phyloP scores from a whole-genome alignment of 2,888 invertebrate genomes.

The Melipona bicolor region DNA sequence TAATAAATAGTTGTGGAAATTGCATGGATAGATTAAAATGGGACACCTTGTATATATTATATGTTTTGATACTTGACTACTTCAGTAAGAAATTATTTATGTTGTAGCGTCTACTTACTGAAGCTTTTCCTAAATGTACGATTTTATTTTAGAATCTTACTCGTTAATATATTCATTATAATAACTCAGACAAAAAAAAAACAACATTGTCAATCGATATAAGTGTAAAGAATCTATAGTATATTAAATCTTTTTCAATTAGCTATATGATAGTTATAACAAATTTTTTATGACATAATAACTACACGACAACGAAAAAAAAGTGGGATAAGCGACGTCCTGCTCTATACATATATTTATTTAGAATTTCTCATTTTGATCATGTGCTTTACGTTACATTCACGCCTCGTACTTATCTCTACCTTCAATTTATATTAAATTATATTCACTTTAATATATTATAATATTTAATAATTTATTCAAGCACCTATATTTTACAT shows the following conservation, averaged over 20 bases:
- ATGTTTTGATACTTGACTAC: slow-evolving; percentile 64
- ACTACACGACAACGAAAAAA: slow-evolving; percentile 1
- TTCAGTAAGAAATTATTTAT: slow-evolving; percentile 51
- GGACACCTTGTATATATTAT: slow-evolving; percentile 30
- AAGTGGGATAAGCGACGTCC: neutral
- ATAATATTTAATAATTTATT: slow-evolving; percentile 35
- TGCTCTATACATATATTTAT: neutral
- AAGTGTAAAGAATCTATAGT: slow-evolving; percentile 62
- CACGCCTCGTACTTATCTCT: slow-evolving; percentile 26
- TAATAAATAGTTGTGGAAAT: no score
- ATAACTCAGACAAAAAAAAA: slow-evolving; percentile 1
- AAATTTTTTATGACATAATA: slow-evolving; percentile 41
- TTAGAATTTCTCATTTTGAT: slow-evolving; percentile 13
- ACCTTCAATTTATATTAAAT: slow-evolving; percentile 19
- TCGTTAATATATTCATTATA: neutral
- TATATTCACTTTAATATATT: slow-evolving; percentile 29
- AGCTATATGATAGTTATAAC: slow-evolving; percentile 19
- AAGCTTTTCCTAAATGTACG: slow-evolving; percentile 43
- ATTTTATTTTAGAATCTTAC: slow-evolving; percentile 40
- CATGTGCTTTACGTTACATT: slow-evolving; percentile 11
- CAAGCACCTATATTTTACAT: slow-evolving; percentile 16
- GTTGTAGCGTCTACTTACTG: slow-evolving; percentile 46
- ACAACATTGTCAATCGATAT: slow-evolving; percentile 29
- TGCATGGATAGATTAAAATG: no score
- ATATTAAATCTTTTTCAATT: slow-evolving; percentile 38